Base-by-base conservation (phyloP, 2,888 invertebrate genomes). In the Bellardia bayeri region DNA sequence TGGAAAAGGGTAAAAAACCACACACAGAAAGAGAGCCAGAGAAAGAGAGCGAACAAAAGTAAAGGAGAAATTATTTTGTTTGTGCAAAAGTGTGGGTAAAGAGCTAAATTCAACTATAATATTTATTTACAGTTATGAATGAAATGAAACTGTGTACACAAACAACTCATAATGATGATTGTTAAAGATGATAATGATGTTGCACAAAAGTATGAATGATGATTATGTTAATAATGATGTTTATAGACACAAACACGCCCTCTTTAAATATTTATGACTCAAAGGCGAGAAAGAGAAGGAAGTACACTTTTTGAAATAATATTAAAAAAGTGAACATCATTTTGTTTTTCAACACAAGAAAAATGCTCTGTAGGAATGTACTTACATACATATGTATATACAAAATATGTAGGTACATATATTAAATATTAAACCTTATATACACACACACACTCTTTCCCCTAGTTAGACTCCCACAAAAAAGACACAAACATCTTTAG, bases 241-340 rank as follows among this genome's bases (percentile, higher is more conserved):
- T 76, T 69, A 79, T 68, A 72, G 86, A 87, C 75, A 83, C 88
- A 87, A 81, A 86, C 85, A 89, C 86, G 82, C 82, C 75, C 82
- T 86, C 85, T 88, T 89, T 88, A 86, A 85, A 87, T 82, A 87
- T 87, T 87, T 82, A 87, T 87, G 75, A 87, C 75, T 82, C 66
- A 61, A 45, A 72, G 37, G 85, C 51, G 3, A 85, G 85, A 87
- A 79, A 87, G 85, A 85, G 87, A 82, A n/a, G 30, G 40, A 66
- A 61, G 71, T 54, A 56, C 61, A n/a, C 51, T 49, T 13, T 66
- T 13, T 72, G 14, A 45, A 66, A 72, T 16, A 37, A 72, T 54
- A 63, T 23, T 23, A 54, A 87, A 84, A 82, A 87, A 87, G 71
- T 87, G 87, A 87, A 87, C 87, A 87, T 87, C 87, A 87, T 87